Evolutionary conservation across 2,797 vertebrate species (phyloP), one percentile per base, ranked within the genome.

Genomic region (Chloroceryle amazona): DNA sequence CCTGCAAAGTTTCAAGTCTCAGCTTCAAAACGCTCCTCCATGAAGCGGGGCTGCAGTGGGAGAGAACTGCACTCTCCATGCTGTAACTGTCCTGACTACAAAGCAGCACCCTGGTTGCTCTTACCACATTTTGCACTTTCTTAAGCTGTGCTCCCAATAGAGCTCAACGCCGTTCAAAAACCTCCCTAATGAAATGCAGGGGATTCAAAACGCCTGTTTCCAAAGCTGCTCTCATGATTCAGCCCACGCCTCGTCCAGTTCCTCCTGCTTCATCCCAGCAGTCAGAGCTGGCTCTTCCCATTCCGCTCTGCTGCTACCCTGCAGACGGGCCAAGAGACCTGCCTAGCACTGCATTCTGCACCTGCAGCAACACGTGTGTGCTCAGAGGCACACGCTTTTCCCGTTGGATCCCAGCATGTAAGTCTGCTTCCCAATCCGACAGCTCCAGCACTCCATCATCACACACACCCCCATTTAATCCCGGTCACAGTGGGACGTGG

Each of bases 311-410:
- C 46, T 41, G 39, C 15, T 41, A 41, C 10, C 39, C 39, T 41
- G 39, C 39, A 41, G 39, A 41, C 39, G 11, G 25, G 22, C 52
- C 42, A 26, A 29, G 54, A 63, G 54, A 60, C 16, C 18, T 54
- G 41, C 23, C 44, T 26, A 41, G 60, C 33, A 6, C 65, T 42
- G 13, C 25, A 12, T 12, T 33, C 68, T 57, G 49, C 74, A 26
- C 26, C 37, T 9, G 80, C 3, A 55, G 17, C 25, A 41, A 12
- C 39, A 57, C 15, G 4, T 0, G 29, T 6, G 52, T 6, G 52
- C n/a, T 70, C 65, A 44, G 52, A 57, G 33, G 35, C 46, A 49
- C 9, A 1, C 5, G 21, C 44, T 82, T 19, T 37, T 44, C 44
- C 10, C 9, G 20, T 20, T 44, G 62, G 13, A 41, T 29, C 66